These are phyloP conservation scores for Lates calcarifer DNA, from an alignment of 2,113 vertebrate species.

Conservation along the genomic window DNA sequence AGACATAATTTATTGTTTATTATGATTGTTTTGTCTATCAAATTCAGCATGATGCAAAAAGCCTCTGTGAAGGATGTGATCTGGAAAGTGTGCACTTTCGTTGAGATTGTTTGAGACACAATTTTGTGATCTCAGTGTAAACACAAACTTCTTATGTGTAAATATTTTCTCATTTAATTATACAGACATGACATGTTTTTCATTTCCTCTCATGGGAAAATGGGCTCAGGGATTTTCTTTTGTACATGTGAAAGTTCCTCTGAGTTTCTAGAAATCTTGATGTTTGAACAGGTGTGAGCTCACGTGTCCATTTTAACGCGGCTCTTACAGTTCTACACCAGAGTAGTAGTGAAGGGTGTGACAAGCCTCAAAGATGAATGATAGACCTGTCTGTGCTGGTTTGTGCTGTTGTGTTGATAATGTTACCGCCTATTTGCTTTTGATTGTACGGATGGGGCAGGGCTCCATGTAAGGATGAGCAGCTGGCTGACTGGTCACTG, in stretches of 20 bases:
- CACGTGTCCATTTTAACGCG: slow-evolving; percentile 1
- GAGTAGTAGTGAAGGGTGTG: slow-evolving; percentile 1
- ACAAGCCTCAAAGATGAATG: slow-evolving; percentile 15
- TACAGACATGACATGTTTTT: not conserved
- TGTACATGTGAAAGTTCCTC: not conserved
- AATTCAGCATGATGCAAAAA: no score
- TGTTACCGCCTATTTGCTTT: slow-evolving; percentile 30
- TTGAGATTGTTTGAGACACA: not conserved
- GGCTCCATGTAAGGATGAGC: slow-evolving; percentile 80
- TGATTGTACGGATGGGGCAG: slow-evolving; percentile 49
- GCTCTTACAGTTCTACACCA: not conserved
- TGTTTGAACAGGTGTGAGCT: slow-evolving; percentile 62
- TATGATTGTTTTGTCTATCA: not conserved
- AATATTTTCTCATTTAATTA: not conserved
- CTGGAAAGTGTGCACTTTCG: not conserved
- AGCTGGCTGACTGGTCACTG: slow-evolving; percentile 72
- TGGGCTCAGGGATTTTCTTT: not conserved
- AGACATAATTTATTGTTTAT: not conserved
- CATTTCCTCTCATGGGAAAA: not conserved
- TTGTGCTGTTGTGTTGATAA: slow-evolving; percentile 22
- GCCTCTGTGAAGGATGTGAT: no score
- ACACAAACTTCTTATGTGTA: not conserved
- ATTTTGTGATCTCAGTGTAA: not conserved
- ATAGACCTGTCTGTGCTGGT: not conserved
- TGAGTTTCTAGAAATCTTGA: not conserved